phyloP scores from a whole-genome alignment of 1,140 invertebrate species.

The Phenacoccus solenopsis region DNA sequence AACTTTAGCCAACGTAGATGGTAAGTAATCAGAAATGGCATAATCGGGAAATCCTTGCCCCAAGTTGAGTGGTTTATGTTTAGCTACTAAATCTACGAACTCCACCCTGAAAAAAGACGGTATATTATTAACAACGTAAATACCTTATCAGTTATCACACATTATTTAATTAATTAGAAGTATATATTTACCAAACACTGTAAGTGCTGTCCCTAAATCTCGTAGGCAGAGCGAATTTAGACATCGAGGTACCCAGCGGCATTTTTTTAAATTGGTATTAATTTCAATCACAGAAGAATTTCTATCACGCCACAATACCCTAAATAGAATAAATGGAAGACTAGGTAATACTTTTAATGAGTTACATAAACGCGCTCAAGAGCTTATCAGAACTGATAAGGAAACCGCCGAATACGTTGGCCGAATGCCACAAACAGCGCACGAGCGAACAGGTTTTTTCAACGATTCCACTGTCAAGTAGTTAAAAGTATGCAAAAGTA shows the following conservation, averaged over 20 bases:
- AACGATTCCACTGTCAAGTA: too few relatives aligned
- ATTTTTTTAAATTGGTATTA: background rate
- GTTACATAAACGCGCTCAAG: too few relatives aligned
- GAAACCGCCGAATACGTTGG: too few relatives aligned
- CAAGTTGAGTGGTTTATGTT: conserved; percentile 86
- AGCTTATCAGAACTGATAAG: too few relatives aligned
- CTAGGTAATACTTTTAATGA: too few relatives aligned
- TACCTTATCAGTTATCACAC: background rate
- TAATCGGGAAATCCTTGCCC: conserved; percentile 98
- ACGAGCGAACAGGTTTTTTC: too few relatives aligned
- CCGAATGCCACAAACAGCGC: too few relatives aligned
- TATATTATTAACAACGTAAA: background rate
- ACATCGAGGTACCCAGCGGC: background rate
- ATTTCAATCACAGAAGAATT: background rate
- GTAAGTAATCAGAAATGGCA: conserved; percentile 64
- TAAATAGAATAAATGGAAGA: background rate
- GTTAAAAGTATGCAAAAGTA: too few relatives aligned
- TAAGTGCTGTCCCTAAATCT: conserved; percentile 19
- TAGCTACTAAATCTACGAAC: conserved; percentile 73
- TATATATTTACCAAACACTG: conserved; percentile 17
- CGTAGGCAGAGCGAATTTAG: conserved; percentile 24
- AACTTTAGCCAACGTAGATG: conserved; percentile 46
- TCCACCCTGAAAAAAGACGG: conserved; percentile 64
- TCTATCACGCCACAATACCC: background rate
- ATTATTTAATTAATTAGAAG: background rate